Base-by-base conservation (phyloP, 2,113 vertebrate genomes). In the Pollachius pollachius region DNA sequence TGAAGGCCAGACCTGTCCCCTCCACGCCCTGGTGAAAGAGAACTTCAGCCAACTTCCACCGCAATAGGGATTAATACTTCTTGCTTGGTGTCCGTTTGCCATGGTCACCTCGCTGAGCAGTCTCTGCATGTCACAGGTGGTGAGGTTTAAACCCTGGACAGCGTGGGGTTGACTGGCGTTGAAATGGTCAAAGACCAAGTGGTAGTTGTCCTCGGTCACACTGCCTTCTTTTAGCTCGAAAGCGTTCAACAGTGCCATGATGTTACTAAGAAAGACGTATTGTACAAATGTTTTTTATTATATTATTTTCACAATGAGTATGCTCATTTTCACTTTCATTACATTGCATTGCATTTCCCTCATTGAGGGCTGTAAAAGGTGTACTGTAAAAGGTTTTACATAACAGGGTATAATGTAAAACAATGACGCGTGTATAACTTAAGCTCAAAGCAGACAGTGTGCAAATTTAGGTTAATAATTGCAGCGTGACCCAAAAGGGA, bases 1-100 rank as follows among this genome's bases (percentile, higher is more conserved):
- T 97, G 81, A 98, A 98, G 56, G 95, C 96, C 67, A 98, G 78
- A 64, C 96, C 96, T 0, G 95, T 95, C 89, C 96, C 96, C 88
- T 97, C 95, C 67, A 94, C 95, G 19, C 95, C 95, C 96, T 97
- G 88, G 3, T 54, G 25, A 67, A 63, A 79, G 0, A 17, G 30
- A 34, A 34, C 30, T 34, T 34, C 30, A 34, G 30, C 30, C 30
- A 34, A 34, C 30, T 4, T 34, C 30, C 30, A 34, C 4, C 30
- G 30, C 30, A 34, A 34, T 34, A 34, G 30, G 23, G 48, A 19
- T n/a, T 34, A 0, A 65, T 3, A 52, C n/a, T 15, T 7, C 8
- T n/a, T 37, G 30, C 30, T 62, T 27, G 15, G 13, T 21, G 17
- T 65, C 19, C 18, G 3, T 52, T 37, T 48, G 18, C n/a, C 17